Conservation (phyloP, 2,888 invertebrate species). For the Eilema caniola region DNA sequence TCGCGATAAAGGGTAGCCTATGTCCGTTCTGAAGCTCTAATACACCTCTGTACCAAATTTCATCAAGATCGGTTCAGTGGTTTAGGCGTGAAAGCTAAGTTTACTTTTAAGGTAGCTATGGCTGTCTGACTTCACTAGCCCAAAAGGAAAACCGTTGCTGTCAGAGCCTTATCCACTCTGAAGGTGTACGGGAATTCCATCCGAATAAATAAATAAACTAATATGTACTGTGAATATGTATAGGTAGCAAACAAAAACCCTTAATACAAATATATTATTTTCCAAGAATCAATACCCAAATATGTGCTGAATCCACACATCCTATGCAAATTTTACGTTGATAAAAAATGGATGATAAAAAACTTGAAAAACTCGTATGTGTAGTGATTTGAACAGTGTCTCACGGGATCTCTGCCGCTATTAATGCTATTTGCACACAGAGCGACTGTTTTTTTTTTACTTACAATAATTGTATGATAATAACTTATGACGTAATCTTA, state of each 20-base stretch:
- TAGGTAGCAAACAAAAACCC: background rate
- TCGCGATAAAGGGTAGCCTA: no score
- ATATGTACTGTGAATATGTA: background rate
- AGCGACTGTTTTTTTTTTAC: background rate
- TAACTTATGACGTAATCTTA: slow-evolving; percentile 7
- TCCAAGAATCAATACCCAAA: background rate
- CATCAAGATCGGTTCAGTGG: no score
- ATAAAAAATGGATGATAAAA: background rate
- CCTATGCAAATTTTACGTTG: background rate
- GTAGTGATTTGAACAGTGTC: background rate
- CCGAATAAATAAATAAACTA: no score
- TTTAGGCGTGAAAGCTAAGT: no score
- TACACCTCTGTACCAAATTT: no score
- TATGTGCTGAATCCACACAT: background rate
- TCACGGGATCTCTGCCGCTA: slow-evolving; percentile 3
- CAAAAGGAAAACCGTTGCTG: no score
- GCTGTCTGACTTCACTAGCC: no score
- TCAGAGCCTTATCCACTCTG: no score
- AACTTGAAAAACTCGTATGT: slow-evolving; percentile 1
- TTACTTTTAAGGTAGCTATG: no score
- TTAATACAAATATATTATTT: background rate
- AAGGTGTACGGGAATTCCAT: no score
- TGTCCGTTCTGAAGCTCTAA: no score
- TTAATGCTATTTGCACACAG: slow-evolving; percentile 10
- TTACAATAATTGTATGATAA: slow-evolving; percentile 5